Conservation (phyloP, 2,888 invertebrate species). For the Dioctria linearis region DNA sequence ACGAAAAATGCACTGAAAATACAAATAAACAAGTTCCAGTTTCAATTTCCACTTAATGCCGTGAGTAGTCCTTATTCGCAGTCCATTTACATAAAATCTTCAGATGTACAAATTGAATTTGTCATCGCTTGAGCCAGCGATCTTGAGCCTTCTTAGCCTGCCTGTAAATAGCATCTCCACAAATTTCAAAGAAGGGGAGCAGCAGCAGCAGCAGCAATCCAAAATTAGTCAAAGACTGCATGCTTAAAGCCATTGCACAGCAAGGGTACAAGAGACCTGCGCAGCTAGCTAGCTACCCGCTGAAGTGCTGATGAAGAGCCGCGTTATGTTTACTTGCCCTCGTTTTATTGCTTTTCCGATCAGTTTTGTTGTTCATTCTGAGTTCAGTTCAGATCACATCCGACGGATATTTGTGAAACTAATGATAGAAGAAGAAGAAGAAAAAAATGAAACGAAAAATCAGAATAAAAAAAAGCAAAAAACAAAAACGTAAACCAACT, state of each 20-base stretch:
- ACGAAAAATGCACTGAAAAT: background rate
- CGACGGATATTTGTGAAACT: slow-evolving; percentile 30
- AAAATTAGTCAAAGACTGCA: slow-evolving; percentile 19
- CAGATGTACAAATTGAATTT: slow-evolving; percentile 34
- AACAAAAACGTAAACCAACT: slow-evolving; percentile 1
- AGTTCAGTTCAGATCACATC: slow-evolving; percentile 19
- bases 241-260: background rate
- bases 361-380: slow-evolving; percentile 5
- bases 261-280: slow-evolving; percentile 7
- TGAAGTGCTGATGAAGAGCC: too few species aligned
- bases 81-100: slow-evolving; percentile 27
- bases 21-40: slow-evolving; percentile 19
- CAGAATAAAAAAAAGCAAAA: background rate
- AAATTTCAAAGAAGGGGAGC: slow-evolving; percentile 14
- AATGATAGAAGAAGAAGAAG: background rate
- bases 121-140: slow-evolving; percentile 1
- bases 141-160: background rate
- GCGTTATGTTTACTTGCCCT: background rate
- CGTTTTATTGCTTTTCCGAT: slow-evolving; percentile 25
- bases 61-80: slow-evolving; percentile 34
- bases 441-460: too few species aligned
- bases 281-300: background rate
- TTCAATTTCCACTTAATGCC: slow-evolving; percentile 34
- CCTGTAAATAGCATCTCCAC: slow-evolving; percentile 7
- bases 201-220: background rate